Evolutionary conservation across 2,797 vertebrate species (phyloP).

Genomic region (Enteromius unitaeniatus): DNA sequence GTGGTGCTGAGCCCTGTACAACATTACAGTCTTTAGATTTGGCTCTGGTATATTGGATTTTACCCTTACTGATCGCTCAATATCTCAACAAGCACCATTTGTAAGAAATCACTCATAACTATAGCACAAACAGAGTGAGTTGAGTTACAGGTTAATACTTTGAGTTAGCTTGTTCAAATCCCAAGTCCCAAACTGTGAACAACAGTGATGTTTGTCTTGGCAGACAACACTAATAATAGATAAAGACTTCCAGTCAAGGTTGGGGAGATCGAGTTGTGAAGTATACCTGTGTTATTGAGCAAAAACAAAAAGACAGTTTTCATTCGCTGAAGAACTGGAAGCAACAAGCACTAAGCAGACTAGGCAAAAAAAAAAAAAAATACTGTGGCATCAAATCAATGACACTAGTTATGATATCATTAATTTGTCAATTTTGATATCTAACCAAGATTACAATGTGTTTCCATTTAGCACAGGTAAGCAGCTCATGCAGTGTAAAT

Average conservation of each 20-base stretch:
- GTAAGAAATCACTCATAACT: background rate
- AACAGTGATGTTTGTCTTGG: background rate
- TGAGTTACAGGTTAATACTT: background rate
- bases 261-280: background rate
- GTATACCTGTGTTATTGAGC: background rate
- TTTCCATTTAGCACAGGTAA: background rate
- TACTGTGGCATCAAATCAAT: background rate
- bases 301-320: constrained; percentile 5
- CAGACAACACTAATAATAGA: background rate
- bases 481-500: background rate
- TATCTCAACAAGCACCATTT: background rate
- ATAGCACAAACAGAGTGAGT: background rate
- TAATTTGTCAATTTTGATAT: background rate
- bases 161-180: background rate
- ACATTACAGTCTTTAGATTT: background rate
- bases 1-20: background rate
- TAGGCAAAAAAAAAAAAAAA: background rate
- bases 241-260: background rate
- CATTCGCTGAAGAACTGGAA: background rate
- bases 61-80: background rate
- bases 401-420: background rate
- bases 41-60: background rate
- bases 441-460: background rate
- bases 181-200: background rate
- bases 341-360: background rate